These are phyloP conservation scores for Piscicola geometra DNA, from an alignment of 2,888 invertebrate species.

Conservation along the genomic window DNA sequence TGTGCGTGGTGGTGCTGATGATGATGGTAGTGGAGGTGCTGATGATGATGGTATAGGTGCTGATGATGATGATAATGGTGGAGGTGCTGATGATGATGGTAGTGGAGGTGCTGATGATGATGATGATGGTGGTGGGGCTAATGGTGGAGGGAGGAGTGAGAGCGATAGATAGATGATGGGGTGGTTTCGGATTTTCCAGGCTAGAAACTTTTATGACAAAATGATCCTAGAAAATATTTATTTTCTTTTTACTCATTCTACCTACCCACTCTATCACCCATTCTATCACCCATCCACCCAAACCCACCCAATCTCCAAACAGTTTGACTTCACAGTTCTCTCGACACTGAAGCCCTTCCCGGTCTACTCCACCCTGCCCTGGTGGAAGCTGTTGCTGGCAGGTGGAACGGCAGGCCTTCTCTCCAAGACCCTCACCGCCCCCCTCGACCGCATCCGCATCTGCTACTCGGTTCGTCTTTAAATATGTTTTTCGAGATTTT, in stretches of 20 bases:
- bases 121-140: too few species aligned
- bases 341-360: neutral
- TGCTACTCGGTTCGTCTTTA: slow-evolving; percentile 66
- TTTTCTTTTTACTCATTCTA: neutral
- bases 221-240: neutral
- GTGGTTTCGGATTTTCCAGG: too few species aligned
- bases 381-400: slow-evolving; percentile 93
- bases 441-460: slow-evolving; percentile 91
- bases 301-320: neutral
- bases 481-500: too few species aligned
- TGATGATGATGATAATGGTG: too few species aligned
- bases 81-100: too few species aligned
- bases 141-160: too few species aligned
- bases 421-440: slow-evolving; percentile 91
- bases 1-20: too few species aligned
- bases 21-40: too few species aligned
- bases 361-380: slow-evolving; percentile 58
- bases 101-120: too few species aligned
- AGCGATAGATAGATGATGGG: too few species aligned
- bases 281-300: neutral
- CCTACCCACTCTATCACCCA: neutral
- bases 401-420: slow-evolving; percentile 92
- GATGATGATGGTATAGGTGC: too few species aligned
- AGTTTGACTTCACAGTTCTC: neutral
- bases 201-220: too few species aligned